phyloP scores from a whole-genome alignment of 2,797 vertebrate species.

The Sebastes trivittatus region DNA sequence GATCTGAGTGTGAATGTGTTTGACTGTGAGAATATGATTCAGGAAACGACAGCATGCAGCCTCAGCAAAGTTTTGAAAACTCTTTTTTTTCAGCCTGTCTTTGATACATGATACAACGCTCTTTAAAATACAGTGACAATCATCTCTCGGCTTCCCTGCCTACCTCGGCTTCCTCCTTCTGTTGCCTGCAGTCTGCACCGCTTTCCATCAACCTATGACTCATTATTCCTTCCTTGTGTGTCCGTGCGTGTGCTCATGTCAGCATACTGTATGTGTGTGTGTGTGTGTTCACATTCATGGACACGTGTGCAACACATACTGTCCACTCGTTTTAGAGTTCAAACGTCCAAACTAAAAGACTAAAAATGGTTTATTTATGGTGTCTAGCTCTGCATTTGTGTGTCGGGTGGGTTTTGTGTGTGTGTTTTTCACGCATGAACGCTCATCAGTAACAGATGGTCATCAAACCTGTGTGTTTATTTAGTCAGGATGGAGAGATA shows the following conservation, averaged over 20 bases:
- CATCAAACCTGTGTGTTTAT: conserved; percentile 73
- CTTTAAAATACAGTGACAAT: conserved; percentile 21
- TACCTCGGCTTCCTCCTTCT: conserved; percentile 23
- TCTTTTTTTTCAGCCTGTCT: not conserved
- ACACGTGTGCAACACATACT: not conserved
- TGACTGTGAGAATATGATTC: conserved; percentile 28
- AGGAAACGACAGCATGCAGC: conserved; percentile 11
- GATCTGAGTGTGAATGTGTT: conserved; percentile 19
- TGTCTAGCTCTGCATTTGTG: not conserved
- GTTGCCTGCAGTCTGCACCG: conserved; percentile 33
- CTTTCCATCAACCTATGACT: conserved; percentile 54
- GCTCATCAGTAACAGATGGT: conserved; percentile 77
- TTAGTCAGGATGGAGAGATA: conserved; percentile 62
- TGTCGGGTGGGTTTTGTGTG: conserved; percentile 4
- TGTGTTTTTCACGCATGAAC: conserved; percentile 51
- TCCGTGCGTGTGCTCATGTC: not conserved
- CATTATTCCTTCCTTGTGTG: conserved; percentile 38
- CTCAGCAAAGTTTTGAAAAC: conserved; percentile 46
- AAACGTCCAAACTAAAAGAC: not conserved
- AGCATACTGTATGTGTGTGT: not conserved
- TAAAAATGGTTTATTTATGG: not conserved
- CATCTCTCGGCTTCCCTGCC: conserved; percentile 10
- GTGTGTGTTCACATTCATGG: not conserved
- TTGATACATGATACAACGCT: not conserved
- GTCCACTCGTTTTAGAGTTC: not conserved